Percentiles rank a stretch among this genome's conserved stretches.
Evolutionary conservation across 2,113 vertebrate species (phyloP).

Genomic region (Istiophorus platypterus): DNA sequence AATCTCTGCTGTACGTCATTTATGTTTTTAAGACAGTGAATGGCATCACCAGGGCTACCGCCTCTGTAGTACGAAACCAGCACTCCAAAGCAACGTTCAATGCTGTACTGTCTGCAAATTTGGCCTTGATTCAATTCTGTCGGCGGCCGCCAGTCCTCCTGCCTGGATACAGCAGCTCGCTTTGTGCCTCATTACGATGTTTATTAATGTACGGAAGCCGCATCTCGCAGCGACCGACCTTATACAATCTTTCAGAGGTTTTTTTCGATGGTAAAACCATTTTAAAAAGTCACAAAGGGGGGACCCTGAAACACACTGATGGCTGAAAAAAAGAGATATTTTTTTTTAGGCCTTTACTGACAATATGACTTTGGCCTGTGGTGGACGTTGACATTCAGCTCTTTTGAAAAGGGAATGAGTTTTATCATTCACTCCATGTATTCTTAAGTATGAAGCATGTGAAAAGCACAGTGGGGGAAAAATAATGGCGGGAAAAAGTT

Average conservation of each 20-base stretch:
- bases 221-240: conserved; percentile 13
- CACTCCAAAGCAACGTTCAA: conserved; percentile 22
- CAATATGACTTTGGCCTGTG: conserved; percentile 9
- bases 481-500: not conserved
- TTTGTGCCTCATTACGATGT: conserved; percentile 58
- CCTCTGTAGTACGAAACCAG: conserved; percentile 30
- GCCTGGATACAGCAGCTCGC: not conserved
- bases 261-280: conserved; percentile 10
- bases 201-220: conserved; percentile 4
- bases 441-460: not conserved
- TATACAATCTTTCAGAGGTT: conserved; percentile 16
- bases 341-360: conserved; percentile 35
- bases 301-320: not conserved
- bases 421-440: conserved; percentile 77
- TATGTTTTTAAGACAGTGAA: conserved; percentile 3
- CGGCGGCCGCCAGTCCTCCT: not conserved
- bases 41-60: not conserved
- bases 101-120: not conserved
- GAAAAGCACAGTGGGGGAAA: not conserved
- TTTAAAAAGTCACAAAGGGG: conserved; percentile 19
- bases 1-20: conserved; percentile 39
- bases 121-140: conserved; percentile 33
- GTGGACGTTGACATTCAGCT: conserved; percentile 36
- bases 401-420: conserved; percentile 74
- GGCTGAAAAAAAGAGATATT: too few species aligned